Percentiles rank a stretch among this genome's conserved stretches.
Conservation (phyloP, 2,113 vertebrate species). For the Pomatostomus ruficeps region DNA sequence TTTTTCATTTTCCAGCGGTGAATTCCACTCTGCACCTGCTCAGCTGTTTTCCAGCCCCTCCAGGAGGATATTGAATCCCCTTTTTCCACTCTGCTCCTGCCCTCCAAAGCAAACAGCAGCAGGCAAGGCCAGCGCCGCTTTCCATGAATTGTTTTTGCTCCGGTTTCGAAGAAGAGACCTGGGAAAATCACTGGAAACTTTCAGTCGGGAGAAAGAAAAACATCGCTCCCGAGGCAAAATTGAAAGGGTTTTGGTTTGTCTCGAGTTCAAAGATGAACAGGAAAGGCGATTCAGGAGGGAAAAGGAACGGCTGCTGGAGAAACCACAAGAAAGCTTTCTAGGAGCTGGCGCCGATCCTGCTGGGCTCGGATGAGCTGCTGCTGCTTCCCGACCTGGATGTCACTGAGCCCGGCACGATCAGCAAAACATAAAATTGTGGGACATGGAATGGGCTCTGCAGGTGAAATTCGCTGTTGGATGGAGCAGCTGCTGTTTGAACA, state of each 20-base stretch:
- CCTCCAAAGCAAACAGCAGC: slow-evolving; percentile 13
- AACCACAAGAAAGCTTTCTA: slow-evolving; percentile 16
- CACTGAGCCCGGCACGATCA: neutral
- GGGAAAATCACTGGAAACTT: slow-evolving; percentile 30
- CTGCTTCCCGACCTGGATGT: neutral
- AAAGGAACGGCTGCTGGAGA: neutral
- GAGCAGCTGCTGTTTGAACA: neutral
- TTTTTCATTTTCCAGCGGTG: neutral
- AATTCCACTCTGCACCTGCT: too few relatives aligned
- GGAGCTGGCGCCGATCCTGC: neutral
- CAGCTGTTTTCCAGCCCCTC: neutral
- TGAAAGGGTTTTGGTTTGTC: neutral
- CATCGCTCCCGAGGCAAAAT: neutral
- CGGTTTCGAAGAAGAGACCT: neutral
- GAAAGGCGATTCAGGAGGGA: neutral
- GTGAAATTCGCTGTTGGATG: neutral
- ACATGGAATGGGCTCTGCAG: neutral
- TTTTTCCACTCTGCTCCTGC: neutral
- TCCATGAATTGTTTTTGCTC: neutral
- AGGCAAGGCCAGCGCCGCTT: neutral
- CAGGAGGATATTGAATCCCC: neutral
- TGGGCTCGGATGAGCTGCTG: neutral
- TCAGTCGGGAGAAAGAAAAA: neutral
- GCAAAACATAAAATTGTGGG: neutral
- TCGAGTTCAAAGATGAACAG: neutral